Evolutionary conservation across 1,140 invertebrate genomes (phyloP), one percentile per base, ranked within the genome.

Genomic region (Megalonaias nervosa): DNA sequence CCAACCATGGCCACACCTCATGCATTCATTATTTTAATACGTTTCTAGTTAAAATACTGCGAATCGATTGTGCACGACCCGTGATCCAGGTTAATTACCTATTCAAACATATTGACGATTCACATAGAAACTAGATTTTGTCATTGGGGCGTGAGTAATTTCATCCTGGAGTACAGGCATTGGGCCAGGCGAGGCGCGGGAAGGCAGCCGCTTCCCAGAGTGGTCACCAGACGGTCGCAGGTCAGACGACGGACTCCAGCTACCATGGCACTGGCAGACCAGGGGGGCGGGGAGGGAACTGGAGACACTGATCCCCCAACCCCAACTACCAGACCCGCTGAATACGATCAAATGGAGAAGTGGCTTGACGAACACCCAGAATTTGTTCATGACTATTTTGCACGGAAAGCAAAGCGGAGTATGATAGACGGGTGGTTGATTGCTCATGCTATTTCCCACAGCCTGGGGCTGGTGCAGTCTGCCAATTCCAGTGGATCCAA

Each of bases 331-430:
- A 78, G 56, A 16, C 21, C 71, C 2, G 87, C 88, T 72, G 89
- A 89, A 66, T 89, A 87, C 68, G 82, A 82, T 14, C 68, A 81
- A n/a, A 86, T 89, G 79, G 89, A 90, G 70, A 83, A 84, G 77
- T 99, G 97, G 97, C 93, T 99, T 67, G 97, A 99, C 91, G 97
- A 98, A 89, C 97, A 99, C 92, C 96, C 96, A 75, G 96, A 97
- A 89, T 99, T 98, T 90, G 94, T 96, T 74, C 95, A 97, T 87
- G 96, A 98, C 89, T 99, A 98, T 92, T 97, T 98, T 90, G 93
- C 97, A 84, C 96, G 97, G 90, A 98, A 98, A 93, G 97, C 96
- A 60, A 96, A 96, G 68, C 93, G 96, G 72, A 95, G 96, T 85
- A 95, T 97, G 86, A 95, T 98, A 76, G 97, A 98, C 90, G 93